phyloP scores from a whole-genome alignment of 2,797 vertebrate genomes.

The Scarus forsteni region DNA sequence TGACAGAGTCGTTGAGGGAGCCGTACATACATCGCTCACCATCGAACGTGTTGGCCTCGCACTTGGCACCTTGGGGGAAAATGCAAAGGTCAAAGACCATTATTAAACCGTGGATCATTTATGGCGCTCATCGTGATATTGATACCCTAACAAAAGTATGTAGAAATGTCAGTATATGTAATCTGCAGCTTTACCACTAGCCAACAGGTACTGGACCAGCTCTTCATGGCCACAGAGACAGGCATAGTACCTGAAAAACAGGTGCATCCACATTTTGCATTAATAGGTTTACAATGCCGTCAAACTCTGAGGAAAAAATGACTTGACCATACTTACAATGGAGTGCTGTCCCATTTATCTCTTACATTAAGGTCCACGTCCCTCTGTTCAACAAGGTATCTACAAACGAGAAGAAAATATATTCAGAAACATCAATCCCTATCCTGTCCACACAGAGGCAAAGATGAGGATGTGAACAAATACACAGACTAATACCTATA shows the following conservation, averaged over 20 bases:
- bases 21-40: conserved; percentile 95
- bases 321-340: conserved; percentile 88
- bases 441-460: too few relatives aligned
- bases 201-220: conserved; percentile 94
- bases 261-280: background rate
- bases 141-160: too few relatives aligned
- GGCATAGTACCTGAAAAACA: conserved; percentile 90
- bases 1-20: conserved; percentile 91
- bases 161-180: background rate
- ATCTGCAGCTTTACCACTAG: conserved; percentile 88
- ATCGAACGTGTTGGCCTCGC: conserved; percentile 97
- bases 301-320: background rate
- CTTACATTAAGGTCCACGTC: conserved; percentile 97
- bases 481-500: too few relatives aligned
- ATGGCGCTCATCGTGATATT: background rate
- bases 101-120: background rate
- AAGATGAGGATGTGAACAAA: too few relatives aligned
- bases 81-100: background rate
- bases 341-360: conserved; percentile 98
- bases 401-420: conserved; percentile 54
- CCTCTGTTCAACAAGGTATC: conserved; percentile 95
- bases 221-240: conserved; percentile 97
- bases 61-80: conserved; percentile 89
- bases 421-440: background rate
- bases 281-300: background rate